Conservation (phyloP, 1,140 invertebrate species). For the Rhynchophorus ferrugineus region DNA sequence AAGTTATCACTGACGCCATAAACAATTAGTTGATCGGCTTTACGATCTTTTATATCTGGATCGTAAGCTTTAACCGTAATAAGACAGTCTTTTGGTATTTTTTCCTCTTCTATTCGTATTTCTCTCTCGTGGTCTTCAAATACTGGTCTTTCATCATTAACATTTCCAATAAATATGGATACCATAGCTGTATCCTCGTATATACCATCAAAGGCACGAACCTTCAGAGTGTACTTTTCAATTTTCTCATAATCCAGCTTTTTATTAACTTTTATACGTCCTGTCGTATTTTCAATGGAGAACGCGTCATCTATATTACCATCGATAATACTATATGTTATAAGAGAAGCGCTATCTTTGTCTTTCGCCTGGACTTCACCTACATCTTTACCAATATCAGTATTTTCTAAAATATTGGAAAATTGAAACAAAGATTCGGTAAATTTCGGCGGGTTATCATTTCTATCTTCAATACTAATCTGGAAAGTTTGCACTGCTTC, state of each 20-base stretch:
- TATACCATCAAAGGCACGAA: constrained; percentile 70
- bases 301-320: constrained; percentile 75
- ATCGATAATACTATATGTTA: constrained; percentile 68
- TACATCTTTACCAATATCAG: constrained; percentile 70
- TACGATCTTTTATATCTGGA: constrained; percentile 71
- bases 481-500: constrained; percentile 67
- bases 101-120: constrained; percentile 64
- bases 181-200: constrained; percentile 69
- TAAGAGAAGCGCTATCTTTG: constrained; percentile 72
- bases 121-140: constrained; percentile 56
- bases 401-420: constrained; percentile 70
- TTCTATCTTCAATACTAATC: constrained; percentile 85
- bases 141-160: constrained; percentile 76
- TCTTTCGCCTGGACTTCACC: constrained; percentile 76
- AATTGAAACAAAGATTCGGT: constrained; percentile 65
- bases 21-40: constrained; percentile 65
- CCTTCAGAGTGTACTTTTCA: constrained; percentile 66
- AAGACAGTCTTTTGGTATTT: constrained; percentile 57
- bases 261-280: constrained; percentile 69
- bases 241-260: constrained; percentile 79
- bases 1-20: constrained; percentile 64
- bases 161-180: constrained; percentile 68
- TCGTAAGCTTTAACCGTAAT: constrained; percentile 67
- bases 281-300: constrained; percentile 67
- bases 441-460: constrained; percentile 81